Evolutionary conservation across 2,888 invertebrate genomes (phyloP), one percentile per base, ranked within the genome.

Genomic region (Agrochola litura): DNA sequence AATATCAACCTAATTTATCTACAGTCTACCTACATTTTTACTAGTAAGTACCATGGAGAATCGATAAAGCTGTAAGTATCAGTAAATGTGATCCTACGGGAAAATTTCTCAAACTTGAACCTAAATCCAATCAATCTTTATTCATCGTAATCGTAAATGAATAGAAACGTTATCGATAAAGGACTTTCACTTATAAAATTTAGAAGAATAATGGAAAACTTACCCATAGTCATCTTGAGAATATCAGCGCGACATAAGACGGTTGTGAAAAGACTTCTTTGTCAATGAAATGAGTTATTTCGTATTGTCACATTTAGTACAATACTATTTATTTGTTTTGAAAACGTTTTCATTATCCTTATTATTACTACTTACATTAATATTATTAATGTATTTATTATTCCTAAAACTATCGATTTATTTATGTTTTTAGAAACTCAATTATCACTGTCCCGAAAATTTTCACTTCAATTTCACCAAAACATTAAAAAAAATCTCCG

Each of bases 221-320:
- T 86, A 96, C 96, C 96, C 90, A 92, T 93, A 58, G 95, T 95
- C 95, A 95, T 95, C 69, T 88, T 82, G 79, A 76, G 65, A 73
- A 68, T 73, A 68, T 76, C 67, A 67, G 73, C 65, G 60, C 64
- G 73, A 77, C 71, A 68, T 72, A 46, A 41, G 54, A 80, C 69
- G 56, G 37, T 73, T 60, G 16, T 72, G n/a, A 63, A 79, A 76
- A 77, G 37, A 49, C 63, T 76, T 52, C 37, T 74, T 82, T 74
- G 58, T 71, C 58, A 65, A 75, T 43, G 8, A 65, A 74, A 77
- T 84, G 60, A 82, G 79, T 73, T 76, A 73, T 63, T 77, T 77
- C 43, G 79, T 80, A 86, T 84, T 88, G 77, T 67, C 66, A 88
- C 80, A 77, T 88, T 63, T 68, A 81, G 79, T 72, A 73, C 81